phyloP scores from a whole-genome alignment of 2,797 vertebrate genomes.

The Heterohyrax brucei region DNA sequence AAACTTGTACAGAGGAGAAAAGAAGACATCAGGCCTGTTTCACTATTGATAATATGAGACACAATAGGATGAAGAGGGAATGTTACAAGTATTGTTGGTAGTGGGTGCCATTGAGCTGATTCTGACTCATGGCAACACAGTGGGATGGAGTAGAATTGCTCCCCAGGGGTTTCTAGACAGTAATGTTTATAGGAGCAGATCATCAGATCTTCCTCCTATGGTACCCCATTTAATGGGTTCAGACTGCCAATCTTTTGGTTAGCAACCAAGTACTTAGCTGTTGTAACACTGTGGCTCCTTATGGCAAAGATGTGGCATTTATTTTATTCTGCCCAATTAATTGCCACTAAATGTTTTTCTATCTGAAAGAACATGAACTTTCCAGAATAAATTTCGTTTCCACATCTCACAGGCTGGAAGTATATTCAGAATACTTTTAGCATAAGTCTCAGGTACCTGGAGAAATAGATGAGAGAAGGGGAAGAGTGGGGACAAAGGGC shows the following conservation, averaged over 20 bases:
- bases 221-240: too few species aligned
- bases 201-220: too few species aligned
- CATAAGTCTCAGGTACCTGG: neutral
- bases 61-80: neutral
- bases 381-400: constrained; percentile 21
- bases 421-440: neutral
- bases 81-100: neutral
- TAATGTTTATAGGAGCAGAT: too few species aligned
- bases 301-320: neutral
- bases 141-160: too few species aligned
- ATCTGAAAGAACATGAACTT: constrained; percentile 11
- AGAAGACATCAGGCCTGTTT: neutral
- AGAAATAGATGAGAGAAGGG: neutral
- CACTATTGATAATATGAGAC: neutral
- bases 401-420: neutral
- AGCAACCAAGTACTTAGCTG: too few species aligned
- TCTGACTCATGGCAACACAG: too few species aligned
- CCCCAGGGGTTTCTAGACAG: too few species aligned
- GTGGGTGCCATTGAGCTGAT: too few species aligned
- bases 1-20: neutral
- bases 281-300: neutral
- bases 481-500: neutral
- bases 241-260: too few species aligned
- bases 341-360: neutral
- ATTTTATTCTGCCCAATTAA: neutral